These are phyloP conservation scores for Sternarchorhynchus goeldii DNA, from an alignment of 2,797 vertebrate species.

Conservation along the genomic window DNA sequence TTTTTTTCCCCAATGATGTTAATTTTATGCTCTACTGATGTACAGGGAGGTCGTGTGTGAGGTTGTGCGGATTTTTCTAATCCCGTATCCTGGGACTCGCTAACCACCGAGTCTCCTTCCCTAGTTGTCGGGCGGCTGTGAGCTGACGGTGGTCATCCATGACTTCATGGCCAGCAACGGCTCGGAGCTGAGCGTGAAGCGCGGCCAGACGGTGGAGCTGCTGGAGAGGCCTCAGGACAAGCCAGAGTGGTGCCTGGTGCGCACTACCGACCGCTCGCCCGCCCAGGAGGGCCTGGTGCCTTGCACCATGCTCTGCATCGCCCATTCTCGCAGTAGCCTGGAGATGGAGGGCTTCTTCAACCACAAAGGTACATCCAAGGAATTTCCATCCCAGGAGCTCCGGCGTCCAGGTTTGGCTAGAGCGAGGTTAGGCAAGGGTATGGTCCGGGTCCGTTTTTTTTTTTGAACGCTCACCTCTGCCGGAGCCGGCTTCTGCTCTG, in stretches of 20 bases:
- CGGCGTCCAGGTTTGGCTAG: not conserved
- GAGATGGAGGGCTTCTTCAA: slow-evolving; percentile 99
- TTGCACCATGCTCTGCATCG: slow-evolving; percentile 91
- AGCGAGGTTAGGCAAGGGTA: not conserved
- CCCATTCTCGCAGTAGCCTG: slow-evolving; percentile 96
- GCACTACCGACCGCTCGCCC: slow-evolving; percentile 92
- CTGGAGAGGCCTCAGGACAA: slow-evolving; percentile 94
- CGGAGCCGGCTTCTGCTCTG: not conserved
- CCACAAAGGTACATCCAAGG: slow-evolving; percentile 85
- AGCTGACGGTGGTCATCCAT: slow-evolving; percentile 95
- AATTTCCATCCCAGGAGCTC: not conserved
- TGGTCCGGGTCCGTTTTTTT: not conserved
- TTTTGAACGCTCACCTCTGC: not conserved
- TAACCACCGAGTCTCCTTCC: slow-evolving; percentile 13
- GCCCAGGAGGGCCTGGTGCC: slow-evolving; percentile 93
- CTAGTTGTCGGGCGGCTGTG: slow-evolving; percentile 94
- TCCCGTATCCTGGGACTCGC: not conserved
- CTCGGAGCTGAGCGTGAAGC: slow-evolving; percentile 91
- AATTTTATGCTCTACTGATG: too few species aligned
- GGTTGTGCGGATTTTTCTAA: too few species aligned
- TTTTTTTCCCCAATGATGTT: too few species aligned
- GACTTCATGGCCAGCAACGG: slow-evolving; percentile 95
- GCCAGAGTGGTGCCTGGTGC: slow-evolving; percentile 94
- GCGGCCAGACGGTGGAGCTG: slow-evolving; percentile 96
- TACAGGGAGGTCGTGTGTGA: not conserved